Conservation (phyloP, 2,797 vertebrate genomes). For the Coendou prehensilis region DNA sequence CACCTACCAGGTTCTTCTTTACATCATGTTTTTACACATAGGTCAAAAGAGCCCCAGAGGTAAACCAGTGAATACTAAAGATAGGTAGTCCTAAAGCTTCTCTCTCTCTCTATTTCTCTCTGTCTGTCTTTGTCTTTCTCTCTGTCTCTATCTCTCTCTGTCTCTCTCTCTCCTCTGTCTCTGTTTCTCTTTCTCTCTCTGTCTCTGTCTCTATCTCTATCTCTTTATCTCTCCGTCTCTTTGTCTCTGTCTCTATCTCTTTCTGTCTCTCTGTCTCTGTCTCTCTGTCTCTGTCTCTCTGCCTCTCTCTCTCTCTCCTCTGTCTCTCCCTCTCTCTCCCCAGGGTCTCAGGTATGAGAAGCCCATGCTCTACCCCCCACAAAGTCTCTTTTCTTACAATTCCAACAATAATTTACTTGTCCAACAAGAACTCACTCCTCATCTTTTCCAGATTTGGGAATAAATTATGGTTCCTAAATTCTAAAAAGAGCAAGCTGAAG, state of each 20-base stretch:
- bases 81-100: background rate
- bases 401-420: background rate
- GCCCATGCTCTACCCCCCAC: background rate
- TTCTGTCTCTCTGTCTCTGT: too few relatives aligned
- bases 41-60: background rate
- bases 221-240: too few relatives aligned
- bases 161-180: too few relatives aligned
- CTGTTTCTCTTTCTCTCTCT: background rate
- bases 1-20: background rate
- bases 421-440: background rate
- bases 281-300: background rate
- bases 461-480: conserved; percentile 30
- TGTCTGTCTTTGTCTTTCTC: background rate
- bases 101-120: background rate
- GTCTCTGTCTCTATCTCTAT: background rate
- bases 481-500: background rate
- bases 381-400: conserved; percentile 36
- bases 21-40: background rate
- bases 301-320: too few relatives aligned
- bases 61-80: background rate
- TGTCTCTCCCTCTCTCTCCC: too few relatives aligned
- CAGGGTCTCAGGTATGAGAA: background rate
- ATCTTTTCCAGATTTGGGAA: background rate
- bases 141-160: too few relatives aligned
- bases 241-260: background rate